Evolutionary conservation across 2,797 vertebrate genomes (phyloP), one percentile per base, ranked within the genome.

Genomic region (Coranthus polyacanthus): DNA sequence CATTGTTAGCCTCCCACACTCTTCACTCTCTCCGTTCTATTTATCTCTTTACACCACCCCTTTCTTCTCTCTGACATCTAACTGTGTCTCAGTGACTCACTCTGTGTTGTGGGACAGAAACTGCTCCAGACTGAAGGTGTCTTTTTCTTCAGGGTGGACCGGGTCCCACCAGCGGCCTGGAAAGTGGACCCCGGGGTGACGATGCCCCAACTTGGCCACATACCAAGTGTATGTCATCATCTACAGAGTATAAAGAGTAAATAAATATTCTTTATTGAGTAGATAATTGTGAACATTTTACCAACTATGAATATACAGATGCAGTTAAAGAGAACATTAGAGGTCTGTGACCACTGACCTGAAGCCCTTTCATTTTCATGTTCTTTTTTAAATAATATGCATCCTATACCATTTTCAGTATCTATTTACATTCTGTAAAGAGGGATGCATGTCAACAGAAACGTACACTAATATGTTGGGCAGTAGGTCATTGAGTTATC

Each of bases 151-250:
- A 0, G 72, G 55, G 44, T 81, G 63, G 69, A 93, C 83, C 5
- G 96, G 95, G 86, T 96, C 96, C 98, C 97, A 99, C 26, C 86
- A 90, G 75, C 42, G 78, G 24, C 98, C 97, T 0, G 98, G 98
- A 83, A 97, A 99, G 81, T 69, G 75, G 58, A 99, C 92, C 0
- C 93, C 93, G 22, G 92, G 93, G 84, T 96, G 93, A 83, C 99
- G 96, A 52, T 90, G 94, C 2, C 94, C 94, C 80, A 97, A 90
- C 87, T 96, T 98, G 71, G 93, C 92, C 84, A 99, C 93, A 79
- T 99, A 99, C 98, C 98, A 99, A 8, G 88, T 61, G 0, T 99
- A 98, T 43, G 98, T 99, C 98, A 99, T 97, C 97, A 99, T 97
- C 98, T 99, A 75, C 16, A 53, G 13, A 57, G 32, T 68, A 77